A percentile compares a stretch with the other conserved stretches of the same genome.
phyloP scores from a whole-genome alignment of 2,113 vertebrate species.

The Talpa occidentalis region DNA sequence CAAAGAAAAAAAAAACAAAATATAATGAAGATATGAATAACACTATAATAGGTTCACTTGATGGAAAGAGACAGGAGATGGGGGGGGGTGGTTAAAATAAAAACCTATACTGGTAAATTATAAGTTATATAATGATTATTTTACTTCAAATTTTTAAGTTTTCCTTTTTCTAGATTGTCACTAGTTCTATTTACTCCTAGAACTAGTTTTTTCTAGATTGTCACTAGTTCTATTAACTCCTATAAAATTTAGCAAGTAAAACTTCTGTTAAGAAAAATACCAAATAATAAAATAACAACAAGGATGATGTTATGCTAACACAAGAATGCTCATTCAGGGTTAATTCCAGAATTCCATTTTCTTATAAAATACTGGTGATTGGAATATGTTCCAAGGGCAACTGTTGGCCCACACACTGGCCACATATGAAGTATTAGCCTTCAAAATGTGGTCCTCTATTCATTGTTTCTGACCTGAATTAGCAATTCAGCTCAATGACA shows the following conservation, averaged over 20 bases:
- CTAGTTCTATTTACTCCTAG: too few relatives aligned
- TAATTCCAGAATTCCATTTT: neutral
- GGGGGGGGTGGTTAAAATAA: neutral
- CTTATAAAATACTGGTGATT: neutral
- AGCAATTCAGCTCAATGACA: neutral
- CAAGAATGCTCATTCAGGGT: neutral
- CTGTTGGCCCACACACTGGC: neutral
- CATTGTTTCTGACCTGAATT: neutral
- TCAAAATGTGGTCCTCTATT: neutral
- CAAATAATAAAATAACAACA: neutral
- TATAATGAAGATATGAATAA: neutral
- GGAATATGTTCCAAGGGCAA: too few relatives aligned
- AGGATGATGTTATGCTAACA: neutral
- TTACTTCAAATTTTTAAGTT: neutral
- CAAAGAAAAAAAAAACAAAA: conserved; percentile 40
- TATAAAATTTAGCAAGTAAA: neutral
- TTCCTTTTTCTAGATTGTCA: neutral
- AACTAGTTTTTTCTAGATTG: too few relatives aligned
- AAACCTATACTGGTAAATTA: neutral
- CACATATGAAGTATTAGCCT: neutral
- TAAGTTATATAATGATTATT: neutral
- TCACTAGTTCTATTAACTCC: neutral
- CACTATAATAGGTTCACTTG: neutral
- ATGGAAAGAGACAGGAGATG: neutral
- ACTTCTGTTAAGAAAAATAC: conserved; percentile 5